Conservation (phyloP, 2,113 vertebrate genomes). For the Pipa parva region DNA sequence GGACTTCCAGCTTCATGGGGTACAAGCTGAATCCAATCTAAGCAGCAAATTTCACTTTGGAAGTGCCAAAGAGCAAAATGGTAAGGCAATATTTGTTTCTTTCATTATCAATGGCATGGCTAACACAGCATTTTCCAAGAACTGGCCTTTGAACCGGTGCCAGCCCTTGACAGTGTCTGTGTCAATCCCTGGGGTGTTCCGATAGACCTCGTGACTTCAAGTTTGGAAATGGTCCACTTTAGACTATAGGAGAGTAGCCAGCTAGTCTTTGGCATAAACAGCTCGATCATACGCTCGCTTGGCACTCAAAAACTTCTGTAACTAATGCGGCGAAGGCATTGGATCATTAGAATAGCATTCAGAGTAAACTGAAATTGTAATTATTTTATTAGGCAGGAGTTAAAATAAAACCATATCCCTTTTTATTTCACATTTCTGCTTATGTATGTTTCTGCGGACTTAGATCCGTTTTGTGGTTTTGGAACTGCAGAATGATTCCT, state of each 20-base stretch:
- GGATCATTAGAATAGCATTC: not conserved
- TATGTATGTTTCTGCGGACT: conserved; percentile 26
- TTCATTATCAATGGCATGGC: not conserved
- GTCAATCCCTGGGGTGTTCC: not conserved
- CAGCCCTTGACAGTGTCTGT: not conserved
- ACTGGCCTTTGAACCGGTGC: not conserved
- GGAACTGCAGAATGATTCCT: conserved; percentile 62
- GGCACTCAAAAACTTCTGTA: conserved; percentile 4
- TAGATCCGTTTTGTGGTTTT: conserved; percentile 35
- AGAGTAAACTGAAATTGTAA: conserved; percentile 6
- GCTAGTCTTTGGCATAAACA: not conserved
- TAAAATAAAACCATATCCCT: conserved; percentile 25
- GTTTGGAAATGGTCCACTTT: not conserved
- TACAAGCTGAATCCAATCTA: conserved; percentile 80
- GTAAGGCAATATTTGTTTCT: conserved; percentile 60
- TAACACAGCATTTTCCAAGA: not conserved
- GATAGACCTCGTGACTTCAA: not conserved
- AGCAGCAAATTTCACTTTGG: conserved; percentile 80
- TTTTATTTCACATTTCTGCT: conserved; percentile 1
- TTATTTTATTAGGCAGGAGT: conserved; percentile 2
- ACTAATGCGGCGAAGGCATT: conserved; percentile 12
- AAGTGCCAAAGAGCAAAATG: conserved; percentile 87
- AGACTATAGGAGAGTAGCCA: not conserved
- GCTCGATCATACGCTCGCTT: not conserved
- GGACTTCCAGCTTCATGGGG: conserved; percentile 72